Percentiles rank a stretch among this genome's conserved stretches.
Conservation (phyloP, 2,797 vertebrate genomes). For the Epinephelus awoara region DNA sequence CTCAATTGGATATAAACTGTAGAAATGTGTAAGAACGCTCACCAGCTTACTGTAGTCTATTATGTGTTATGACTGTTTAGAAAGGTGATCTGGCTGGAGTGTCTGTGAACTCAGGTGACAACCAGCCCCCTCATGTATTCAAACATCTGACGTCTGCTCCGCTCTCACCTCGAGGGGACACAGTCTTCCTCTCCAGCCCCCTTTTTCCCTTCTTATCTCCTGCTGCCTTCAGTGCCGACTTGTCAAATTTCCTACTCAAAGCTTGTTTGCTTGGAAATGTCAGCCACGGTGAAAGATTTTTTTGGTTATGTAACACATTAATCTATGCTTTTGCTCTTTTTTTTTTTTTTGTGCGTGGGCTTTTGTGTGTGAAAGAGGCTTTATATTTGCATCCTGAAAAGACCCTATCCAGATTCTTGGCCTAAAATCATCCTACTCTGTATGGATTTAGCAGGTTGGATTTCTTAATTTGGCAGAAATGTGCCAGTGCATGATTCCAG, state of each 20-base stretch:
- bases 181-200: slow-evolving; percentile 57
- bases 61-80: neutral
- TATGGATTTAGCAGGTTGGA: slow-evolving; percentile 54
- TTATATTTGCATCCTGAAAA: slow-evolving; percentile 73
- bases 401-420: slow-evolving; percentile 56
- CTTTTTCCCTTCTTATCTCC: slow-evolving; percentile 68
- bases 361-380: slow-evolving; percentile 72
- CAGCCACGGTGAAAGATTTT: slow-evolving; percentile 63
- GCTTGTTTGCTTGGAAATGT: slow-evolving; percentile 78
- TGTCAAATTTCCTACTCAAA: slow-evolving; percentile 70
- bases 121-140: slow-evolving; percentile 51
- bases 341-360: slow-evolving; percentile 54
- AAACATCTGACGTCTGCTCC: slow-evolving; percentile 63
- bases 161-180: slow-evolving; percentile 69
- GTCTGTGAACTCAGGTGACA: slow-evolving; percentile 50
- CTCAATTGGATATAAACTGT: neutral
- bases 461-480: slow-evolving; percentile 54
- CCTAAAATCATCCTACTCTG: slow-evolving; percentile 47
- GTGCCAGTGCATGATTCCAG: slow-evolving; percentile 22
- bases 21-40: neutral
- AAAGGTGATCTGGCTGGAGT: slow-evolving; percentile 26
- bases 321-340: slow-evolving; percentile 60
- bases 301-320: slow-evolving; percentile 73
- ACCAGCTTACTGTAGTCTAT: neutral
- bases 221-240: slow-evolving; percentile 57